Percentiles rank a stretch among this genome's conserved stretches.
phyloP scores from a whole-genome alignment of 1,140 invertebrate genomes.

The Tetramorium simillimum region DNA sequence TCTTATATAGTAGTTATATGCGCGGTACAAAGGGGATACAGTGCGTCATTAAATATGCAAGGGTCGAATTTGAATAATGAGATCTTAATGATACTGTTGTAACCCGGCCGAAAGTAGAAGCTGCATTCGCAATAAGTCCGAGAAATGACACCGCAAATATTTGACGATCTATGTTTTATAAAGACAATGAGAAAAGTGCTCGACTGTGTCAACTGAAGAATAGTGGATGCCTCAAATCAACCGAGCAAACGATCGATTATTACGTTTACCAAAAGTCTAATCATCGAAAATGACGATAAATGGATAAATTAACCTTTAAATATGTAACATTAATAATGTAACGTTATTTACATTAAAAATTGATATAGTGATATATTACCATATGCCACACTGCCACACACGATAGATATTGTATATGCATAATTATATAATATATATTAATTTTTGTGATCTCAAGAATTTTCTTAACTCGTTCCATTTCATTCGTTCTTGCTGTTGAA shows the following conservation, averaged over 20 bases:
- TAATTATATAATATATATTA: background rate
- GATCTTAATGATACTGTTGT: slow-evolving; percentile 83
- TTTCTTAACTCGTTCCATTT: background rate
- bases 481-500: background rate
- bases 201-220: background rate
- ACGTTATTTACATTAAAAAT: background rate
- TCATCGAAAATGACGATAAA: slow-evolving; percentile 2
- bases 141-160: slow-evolving; percentile 60
- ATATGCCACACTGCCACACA: background rate
- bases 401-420: background rate
- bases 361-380: background rate
- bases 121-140: slow-evolving; percentile 53
- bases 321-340: background rate
- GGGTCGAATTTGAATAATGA: slow-evolving; percentile 85
- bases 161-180: slow-evolving; percentile 4
- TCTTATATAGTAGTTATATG: slow-evolving; percentile 78
- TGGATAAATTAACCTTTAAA: slow-evolving; percentile 11
- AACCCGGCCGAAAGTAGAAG: slow-evolving; percentile 65
- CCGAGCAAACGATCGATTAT: slow-evolving; percentile 15
- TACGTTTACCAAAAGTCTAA: background rate
- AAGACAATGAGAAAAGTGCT: background rate
- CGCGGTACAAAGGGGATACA: slow-evolving; percentile 68
- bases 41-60: slow-evolving; percentile 83
- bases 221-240: background rate
- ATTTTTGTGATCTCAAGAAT: background rate